Evolutionary conservation across 2,113 vertebrate species (phyloP).

Genomic region (Callorhinus ursinus): DNA sequence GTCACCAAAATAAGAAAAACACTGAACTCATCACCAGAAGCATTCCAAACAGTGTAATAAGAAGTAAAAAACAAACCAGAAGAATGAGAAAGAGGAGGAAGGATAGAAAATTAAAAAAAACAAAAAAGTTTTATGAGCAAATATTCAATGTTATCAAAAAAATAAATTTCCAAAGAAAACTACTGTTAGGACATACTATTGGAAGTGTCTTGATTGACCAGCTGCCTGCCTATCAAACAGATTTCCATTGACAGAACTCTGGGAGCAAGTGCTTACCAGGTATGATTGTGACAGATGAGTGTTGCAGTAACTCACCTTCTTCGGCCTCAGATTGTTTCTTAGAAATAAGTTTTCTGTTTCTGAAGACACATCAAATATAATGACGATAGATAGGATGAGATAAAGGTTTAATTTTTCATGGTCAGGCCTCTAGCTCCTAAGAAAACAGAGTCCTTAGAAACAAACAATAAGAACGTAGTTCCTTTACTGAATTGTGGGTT

Average conservation of each 20-base stretch:
- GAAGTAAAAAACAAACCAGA: not conserved
- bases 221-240: not conserved
- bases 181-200: not conserved
- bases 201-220: not conserved
- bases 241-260: not conserved
- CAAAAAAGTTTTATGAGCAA: not conserved
- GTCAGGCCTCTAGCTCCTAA: not conserved
- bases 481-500: not conserved
- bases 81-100: not conserved
- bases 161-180: not conserved
- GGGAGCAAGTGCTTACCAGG: not conserved
- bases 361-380: constrained; percentile 17
- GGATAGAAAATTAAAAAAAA: not conserved
- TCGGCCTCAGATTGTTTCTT: not conserved
- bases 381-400: not conserved
- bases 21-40: not conserved
- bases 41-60: not conserved
- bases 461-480: not conserved
- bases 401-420: constrained; percentile 6
- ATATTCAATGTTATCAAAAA: not conserved
- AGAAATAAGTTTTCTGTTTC: not conserved
- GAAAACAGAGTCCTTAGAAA: not conserved
- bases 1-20: not conserved
- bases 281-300: not conserved
- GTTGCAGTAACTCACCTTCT: not conserved